Conservation (phyloP, 2,888 invertebrate genomes). For the Amiota minor region DNA sequence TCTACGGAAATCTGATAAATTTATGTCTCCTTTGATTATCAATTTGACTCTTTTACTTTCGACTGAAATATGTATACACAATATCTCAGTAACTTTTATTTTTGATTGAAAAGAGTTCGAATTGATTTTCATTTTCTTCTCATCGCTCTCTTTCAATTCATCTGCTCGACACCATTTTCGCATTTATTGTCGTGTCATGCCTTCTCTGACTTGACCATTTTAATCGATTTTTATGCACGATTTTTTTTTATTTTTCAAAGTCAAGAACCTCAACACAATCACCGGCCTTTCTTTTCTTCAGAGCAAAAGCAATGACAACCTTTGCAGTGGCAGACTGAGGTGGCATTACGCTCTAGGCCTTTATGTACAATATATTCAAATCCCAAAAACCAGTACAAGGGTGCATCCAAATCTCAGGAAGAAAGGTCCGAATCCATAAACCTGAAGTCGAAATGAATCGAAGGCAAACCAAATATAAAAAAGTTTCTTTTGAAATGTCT, state of each 20-base stretch:
- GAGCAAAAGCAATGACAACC: no score
- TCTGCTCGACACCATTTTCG: slow-evolving; percentile 46
- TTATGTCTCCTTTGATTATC: slow-evolving; percentile 44
- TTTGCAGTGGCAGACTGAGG: no score
- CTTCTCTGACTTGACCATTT: slow-evolving; percentile 46
- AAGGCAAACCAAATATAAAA: no score
- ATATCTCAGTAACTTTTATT: neutral
- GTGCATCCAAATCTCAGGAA: no score
- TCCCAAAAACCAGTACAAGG: no score
- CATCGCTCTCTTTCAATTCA: neutral
- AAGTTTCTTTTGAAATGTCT: no score
- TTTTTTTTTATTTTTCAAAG: slow-evolving; percentile 8
- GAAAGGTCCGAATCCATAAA: no score
- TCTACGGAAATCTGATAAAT: slow-evolving; percentile 4
- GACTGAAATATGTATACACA: neutral
- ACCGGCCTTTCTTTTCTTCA: no score
- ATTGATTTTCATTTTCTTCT: slow-evolving; percentile 57
- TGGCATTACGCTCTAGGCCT: no score
- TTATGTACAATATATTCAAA: no score
- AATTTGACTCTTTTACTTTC: neutral
- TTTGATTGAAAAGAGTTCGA: neutral
- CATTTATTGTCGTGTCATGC: slow-evolving; percentile 12
- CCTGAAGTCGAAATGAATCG: no score
- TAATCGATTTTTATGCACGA: slow-evolving; percentile 62
- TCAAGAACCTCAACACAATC: no score